A percentile compares a stretch with the other conserved stretches of the same genome.
Conservation (phyloP, 2,113 vertebrate genomes). For the Rutilus rutilus region DNA sequence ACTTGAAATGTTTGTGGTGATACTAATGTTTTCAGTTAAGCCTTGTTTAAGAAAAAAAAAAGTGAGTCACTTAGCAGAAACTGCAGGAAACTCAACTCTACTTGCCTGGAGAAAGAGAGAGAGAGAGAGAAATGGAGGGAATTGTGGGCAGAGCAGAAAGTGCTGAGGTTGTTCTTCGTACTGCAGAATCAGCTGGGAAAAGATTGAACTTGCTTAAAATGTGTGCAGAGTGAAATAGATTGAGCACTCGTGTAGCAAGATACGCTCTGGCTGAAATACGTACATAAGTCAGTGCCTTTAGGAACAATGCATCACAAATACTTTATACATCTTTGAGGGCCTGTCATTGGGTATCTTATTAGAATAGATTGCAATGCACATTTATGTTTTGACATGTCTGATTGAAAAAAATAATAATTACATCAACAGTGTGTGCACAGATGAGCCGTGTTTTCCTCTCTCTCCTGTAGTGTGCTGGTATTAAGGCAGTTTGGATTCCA, state of each 20-base stretch:
- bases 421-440: neutral
- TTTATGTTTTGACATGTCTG: neutral
- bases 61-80: conserved; percentile 54
- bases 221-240: conserved; percentile 20
- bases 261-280: conserved; percentile 52
- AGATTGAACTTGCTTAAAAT: conserved; percentile 32
- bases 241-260: conserved; percentile 12
- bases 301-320: neutral
- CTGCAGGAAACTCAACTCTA: conserved; percentile 59
- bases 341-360: neutral
- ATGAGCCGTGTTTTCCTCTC: conserved; percentile 6
- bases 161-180: conserved; percentile 70
- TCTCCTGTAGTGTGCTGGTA: conserved; percentile 59
- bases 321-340: neutral
- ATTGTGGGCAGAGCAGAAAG: conserved; percentile 56
- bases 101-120: conserved; percentile 64
- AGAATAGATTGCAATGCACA: neutral
- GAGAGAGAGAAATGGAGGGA: conserved; percentile 40
- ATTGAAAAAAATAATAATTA: neutral
- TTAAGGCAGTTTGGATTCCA: conserved; percentile 77
- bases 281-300: neutral
- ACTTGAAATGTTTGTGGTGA: conserved; percentile 31
- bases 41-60: conserved; percentile 56
- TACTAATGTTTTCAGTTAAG: conserved; percentile 61
- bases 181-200: conserved; percentile 72